These are phyloP conservation scores for Proisotoma minuta DNA, from an alignment of 2,888 invertebrate genomes.

Conservation along the genomic window DNA sequence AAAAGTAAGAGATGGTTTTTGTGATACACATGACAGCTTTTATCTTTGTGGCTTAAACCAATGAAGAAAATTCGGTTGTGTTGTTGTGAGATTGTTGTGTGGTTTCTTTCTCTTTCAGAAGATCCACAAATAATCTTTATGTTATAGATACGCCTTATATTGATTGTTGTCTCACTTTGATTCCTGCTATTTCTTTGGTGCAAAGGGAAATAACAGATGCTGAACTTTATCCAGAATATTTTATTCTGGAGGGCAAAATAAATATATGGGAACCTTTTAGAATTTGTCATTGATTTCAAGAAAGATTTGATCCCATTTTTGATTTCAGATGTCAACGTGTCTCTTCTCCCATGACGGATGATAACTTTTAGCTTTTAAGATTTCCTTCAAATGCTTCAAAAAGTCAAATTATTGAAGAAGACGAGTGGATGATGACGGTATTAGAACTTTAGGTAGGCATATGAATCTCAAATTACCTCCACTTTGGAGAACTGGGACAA, in stretches of 20 bases:
- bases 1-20: too few species aligned
- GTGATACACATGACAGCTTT: constrained; percentile 1
- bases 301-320: constrained; percentile 11
- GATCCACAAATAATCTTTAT: constrained; percentile 3
- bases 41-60: background rate
- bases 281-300: constrained; percentile 3
- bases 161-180: background rate
- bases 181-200: background rate
- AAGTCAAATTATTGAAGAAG: too few species aligned
- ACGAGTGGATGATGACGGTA: too few species aligned
- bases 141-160: background rate
- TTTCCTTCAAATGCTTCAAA: constrained; percentile 6
- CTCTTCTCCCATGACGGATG: constrained; percentile 17
- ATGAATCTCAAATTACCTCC: too few species aligned
- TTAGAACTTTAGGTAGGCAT: too few species aligned
- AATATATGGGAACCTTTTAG: constrained; percentile 1
- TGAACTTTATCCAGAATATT: too few species aligned
- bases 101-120: too few species aligned
- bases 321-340: constrained; percentile 9
- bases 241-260: background rate
- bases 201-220: background rate
- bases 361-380: constrained; percentile 18
- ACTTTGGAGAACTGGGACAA: too few species aligned
- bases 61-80: background rate
- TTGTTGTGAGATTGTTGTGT: too few species aligned